Percentiles rank a stretch among this genome's conserved stretches.
Evolutionary conservation across 2,888 invertebrate species (phyloP).

Genomic region (Capitulum mitella): DNA sequence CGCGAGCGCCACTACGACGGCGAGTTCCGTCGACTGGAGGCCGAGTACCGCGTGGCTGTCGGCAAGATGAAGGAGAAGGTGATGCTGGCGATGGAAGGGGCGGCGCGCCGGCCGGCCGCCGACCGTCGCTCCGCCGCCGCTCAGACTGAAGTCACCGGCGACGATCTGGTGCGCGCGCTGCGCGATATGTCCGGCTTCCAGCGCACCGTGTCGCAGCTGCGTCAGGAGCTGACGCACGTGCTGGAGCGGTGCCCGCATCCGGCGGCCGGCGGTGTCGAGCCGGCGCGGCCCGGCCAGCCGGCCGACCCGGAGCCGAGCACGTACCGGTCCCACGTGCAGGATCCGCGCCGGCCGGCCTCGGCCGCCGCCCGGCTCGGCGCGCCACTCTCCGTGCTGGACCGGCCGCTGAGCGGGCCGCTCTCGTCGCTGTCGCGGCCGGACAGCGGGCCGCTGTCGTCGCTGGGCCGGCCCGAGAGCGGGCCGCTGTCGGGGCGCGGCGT

Average conservation of each 20-base stretch:
- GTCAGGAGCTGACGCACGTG: background rate
- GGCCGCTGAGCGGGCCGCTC: too few relatives aligned
- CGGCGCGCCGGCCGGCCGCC: background rate
- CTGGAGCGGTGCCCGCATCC: background rate
- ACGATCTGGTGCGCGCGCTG: background rate
- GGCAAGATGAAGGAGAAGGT: conserved; percentile 23
- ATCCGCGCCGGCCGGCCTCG: background rate
- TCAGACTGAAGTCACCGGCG: background rate
- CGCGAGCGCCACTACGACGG: conserved; percentile 11
- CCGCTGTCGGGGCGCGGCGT: background rate
- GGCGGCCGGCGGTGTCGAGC: background rate
- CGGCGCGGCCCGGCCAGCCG: background rate
- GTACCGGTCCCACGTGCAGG: background rate
- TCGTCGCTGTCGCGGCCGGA: background rate
- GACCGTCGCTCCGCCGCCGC: background rate
- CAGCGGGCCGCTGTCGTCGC: background rate
- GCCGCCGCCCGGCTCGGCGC: background rate
- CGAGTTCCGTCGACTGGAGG: conserved; percentile 17
- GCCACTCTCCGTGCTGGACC: background rate
- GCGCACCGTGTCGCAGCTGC: background rate
- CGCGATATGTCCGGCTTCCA: background rate
- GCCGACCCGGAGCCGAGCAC: background rate
- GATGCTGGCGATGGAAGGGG: conserved; percentile 2
- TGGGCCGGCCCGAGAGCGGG: background rate
- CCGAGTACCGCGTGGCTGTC: conserved; percentile 18